phyloP scores from a whole-genome alignment of 2,113 vertebrate genomes.

The Corapipo altera region DNA sequence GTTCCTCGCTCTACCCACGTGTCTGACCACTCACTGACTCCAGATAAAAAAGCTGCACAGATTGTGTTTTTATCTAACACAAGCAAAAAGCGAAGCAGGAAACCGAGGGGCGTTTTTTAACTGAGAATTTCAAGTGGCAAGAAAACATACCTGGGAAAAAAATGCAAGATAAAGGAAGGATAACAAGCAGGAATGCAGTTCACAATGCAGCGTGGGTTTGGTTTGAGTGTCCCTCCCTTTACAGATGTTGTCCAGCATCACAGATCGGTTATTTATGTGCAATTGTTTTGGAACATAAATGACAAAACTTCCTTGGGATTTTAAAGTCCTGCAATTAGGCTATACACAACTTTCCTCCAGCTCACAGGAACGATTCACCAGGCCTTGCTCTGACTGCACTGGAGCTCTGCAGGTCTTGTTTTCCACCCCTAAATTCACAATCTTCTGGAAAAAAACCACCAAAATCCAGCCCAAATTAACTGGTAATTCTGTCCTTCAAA shows the following conservation, averaged over 20 bases:
- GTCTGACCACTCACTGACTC: background rate
- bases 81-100: background rate
- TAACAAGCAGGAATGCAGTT: background rate
- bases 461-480: background rate
- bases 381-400: fast-evolving
- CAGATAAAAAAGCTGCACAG: background rate
- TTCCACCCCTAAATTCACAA: background rate
- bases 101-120: background rate
- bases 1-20: background rate
- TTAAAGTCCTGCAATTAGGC: background rate
- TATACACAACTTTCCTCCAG: background rate
- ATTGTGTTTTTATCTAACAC: background rate
- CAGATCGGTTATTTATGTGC: background rate
- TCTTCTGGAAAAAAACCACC: background rate
- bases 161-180: background rate
- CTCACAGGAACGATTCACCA: background rate
- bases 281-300: background rate
- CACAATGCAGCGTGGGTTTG: background rate
- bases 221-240: background rate
- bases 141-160: background rate
- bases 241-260: background rate
- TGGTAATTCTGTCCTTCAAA: background rate
- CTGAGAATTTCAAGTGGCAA: background rate
- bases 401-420: fast-evolving
- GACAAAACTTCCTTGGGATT: background rate